A percentile compares a stretch with the other conserved stretches of the same genome.
These are phyloP conservation scores for Vespertilio murinus DNA, from an alignment of 2,797 vertebrate species.

Conservation along the genomic window DNA sequence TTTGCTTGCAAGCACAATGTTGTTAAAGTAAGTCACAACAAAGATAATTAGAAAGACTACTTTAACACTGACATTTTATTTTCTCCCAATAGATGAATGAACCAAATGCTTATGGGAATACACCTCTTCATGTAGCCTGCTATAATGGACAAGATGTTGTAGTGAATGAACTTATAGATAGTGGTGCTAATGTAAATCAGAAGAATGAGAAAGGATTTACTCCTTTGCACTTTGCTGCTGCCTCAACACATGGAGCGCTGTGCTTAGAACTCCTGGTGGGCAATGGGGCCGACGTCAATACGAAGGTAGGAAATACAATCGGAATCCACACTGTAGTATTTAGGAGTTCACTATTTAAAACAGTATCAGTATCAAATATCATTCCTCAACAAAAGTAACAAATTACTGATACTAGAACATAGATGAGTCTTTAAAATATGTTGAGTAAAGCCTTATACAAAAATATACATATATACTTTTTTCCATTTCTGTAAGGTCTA, in stretches of 20 bases:
- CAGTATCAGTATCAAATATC: background rate
- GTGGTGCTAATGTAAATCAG: constrained; percentile 96
- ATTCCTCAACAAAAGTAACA: background rate
- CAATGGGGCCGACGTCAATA: constrained; percentile 96
- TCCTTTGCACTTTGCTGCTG: constrained; percentile 96
- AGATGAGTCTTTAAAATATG: constrained; percentile 31
- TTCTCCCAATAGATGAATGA: constrained; percentile 92
- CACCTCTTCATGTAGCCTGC: constrained; percentile 96
- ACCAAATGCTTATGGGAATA: constrained; percentile 97
- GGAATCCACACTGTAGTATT: background rate
- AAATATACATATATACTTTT: background rate
- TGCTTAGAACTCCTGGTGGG: constrained; percentile 97
- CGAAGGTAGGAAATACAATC: constrained; percentile 88
- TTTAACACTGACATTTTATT: constrained; percentile 28
- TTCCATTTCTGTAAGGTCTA: constrained; percentile 22
- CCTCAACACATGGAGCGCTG: constrained; percentile 95
- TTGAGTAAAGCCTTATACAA: background rate
- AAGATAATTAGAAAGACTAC: background rate
- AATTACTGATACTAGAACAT: background rate
- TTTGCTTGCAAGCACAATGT: background rate
- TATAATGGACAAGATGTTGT: constrained; percentile 99
- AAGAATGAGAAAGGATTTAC: constrained; percentile 97
- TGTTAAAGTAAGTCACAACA: background rate
- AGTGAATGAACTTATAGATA: constrained; percentile 97
- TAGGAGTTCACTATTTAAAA: background rate